A percentile compares a stretch with the other conserved stretches of the same genome.
phyloP scores from a whole-genome alignment of 2,797 vertebrate genomes.

The Danio choprae region DNA sequence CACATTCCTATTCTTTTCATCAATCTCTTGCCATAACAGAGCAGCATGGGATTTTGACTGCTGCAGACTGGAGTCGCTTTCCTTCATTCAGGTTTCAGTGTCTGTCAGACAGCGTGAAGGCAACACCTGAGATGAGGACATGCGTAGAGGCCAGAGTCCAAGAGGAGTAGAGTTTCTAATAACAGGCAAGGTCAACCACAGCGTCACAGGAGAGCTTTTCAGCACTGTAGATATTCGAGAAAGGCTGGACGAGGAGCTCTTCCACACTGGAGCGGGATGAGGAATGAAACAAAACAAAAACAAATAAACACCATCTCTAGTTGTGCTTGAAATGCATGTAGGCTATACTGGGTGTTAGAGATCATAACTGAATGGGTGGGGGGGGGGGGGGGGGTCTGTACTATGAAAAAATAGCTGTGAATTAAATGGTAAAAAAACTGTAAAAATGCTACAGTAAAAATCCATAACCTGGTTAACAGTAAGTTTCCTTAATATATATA shows the following conservation, averaged over 20 bases:
- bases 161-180: constrained; percentile 43
- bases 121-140: constrained; percentile 51
- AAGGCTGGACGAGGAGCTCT: constrained; percentile 22
- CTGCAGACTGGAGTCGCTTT: not conserved
- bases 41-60: not conserved
- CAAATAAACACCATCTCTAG: not conserved
- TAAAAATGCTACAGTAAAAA: too few species aligned
- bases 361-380: too few species aligned
- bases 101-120: not conserved
- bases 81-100: constrained; percentile 15
- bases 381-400: too few species aligned
- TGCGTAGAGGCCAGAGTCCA: constrained; percentile 49
- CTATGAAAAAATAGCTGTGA: too few species aligned
- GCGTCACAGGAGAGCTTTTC: constrained; percentile 53
- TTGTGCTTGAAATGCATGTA: not conserved
- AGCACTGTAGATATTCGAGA: constrained; percentile 30
- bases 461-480: too few species aligned
- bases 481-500: too few species aligned
- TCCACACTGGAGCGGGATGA: not conserved
- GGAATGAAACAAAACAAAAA: not conserved
- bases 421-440: too few species aligned
- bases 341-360: not conserved
- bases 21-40: not conserved
- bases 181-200: constrained; percentile 35
- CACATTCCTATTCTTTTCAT: constrained; percentile 12